Evolutionary conservation across 2,888 invertebrate species (phyloP).

Genomic region (Zhuqinia jingwanae): DNA sequence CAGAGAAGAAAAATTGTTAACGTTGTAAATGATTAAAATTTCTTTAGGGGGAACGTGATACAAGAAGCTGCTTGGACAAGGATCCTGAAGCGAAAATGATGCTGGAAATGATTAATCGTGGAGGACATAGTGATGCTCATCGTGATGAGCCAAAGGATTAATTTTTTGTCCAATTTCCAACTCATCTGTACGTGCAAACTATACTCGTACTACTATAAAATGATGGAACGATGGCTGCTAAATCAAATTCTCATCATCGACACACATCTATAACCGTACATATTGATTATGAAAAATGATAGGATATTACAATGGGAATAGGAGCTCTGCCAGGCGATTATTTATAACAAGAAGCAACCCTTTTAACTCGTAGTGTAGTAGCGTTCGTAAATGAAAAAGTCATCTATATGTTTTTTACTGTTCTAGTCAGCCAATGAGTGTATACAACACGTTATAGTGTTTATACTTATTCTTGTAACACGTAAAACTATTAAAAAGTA

Average conservation of each 20-base stretch:
- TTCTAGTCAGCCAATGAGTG: slow-evolving; percentile 48
- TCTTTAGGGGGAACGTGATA: slow-evolving; percentile 82
- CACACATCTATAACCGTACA: neutral
- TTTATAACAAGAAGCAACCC: neutral
- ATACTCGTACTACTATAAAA: neutral
- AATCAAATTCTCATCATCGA: too few relatives aligned
- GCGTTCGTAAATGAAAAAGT: too few relatives aligned
- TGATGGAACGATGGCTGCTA: too few relatives aligned
- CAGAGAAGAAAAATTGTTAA: too few relatives aligned
- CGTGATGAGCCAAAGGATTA: slow-evolving; percentile 82
- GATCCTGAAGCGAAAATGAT: slow-evolving; percentile 92
- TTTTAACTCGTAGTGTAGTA: too few relatives aligned
- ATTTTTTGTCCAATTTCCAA: neutral
- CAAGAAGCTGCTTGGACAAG: slow-evolving; percentile 86
- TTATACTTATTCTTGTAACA: too few relatives aligned
- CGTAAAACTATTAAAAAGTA: too few relatives aligned
- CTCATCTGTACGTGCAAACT: neutral
- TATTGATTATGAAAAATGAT: neutral
- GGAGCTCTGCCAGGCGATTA: too few relatives aligned
- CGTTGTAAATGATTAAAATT: too few relatives aligned
- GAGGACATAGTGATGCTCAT: slow-evolving; percentile 91
- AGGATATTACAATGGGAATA: too few relatives aligned
- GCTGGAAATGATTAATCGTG: slow-evolving; percentile 90
- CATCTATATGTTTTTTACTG: slow-evolving; percentile 35
- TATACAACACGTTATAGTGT: too few relatives aligned